Evolutionary conservation across 1,140 invertebrate species (phyloP).

Genomic region (Achatina immaculata): DNA sequence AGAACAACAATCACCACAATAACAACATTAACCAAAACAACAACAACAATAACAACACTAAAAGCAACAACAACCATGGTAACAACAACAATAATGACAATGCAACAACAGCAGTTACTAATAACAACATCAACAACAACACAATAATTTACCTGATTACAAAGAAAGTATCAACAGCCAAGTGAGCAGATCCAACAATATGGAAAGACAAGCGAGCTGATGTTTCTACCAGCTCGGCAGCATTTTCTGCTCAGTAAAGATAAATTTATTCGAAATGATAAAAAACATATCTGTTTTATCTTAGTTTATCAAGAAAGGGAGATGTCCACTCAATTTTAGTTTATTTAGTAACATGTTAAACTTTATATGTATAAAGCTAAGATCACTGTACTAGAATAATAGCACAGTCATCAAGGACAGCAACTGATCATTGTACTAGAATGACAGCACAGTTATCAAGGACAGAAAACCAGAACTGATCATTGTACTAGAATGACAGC

Average conservation of each 20-base stretch:
- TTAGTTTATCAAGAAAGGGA: not conserved
- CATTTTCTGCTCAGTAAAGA: slow-evolving; percentile 4
- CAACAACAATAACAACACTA: too few species aligned
- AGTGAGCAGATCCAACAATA: slow-evolving; percentile 16
- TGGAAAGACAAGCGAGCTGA: slow-evolving; percentile 17
- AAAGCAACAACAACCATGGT: too few species aligned
- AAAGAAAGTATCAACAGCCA: slow-evolving; percentile 21
- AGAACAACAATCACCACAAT: too few species aligned
- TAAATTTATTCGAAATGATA: not conserved
- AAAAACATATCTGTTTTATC: not conserved
- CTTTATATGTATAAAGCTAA: not conserved
- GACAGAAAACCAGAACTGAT: too few species aligned
- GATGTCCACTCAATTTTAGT: not conserved
- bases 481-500: too few species aligned
- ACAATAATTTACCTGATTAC: slow-evolving; percentile 22
- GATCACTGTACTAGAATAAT: not conserved
- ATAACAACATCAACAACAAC: too few species aligned
- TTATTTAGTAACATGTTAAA: not conserved
- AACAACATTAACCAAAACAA: too few species aligned
- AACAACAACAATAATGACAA: too few species aligned
- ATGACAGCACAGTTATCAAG: too few species aligned
- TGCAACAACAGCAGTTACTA: too few species aligned
- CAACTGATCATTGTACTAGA: too few species aligned
- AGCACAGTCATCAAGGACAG: not conserved
- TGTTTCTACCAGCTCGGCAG: not conserved